Percentiles rank a stretch among this genome's conserved stretches.
These are phyloP conservation scores for Parascotia fuliginaria DNA, from an alignment of 2,888 invertebrate genomes.

Conservation along the genomic window DNA sequence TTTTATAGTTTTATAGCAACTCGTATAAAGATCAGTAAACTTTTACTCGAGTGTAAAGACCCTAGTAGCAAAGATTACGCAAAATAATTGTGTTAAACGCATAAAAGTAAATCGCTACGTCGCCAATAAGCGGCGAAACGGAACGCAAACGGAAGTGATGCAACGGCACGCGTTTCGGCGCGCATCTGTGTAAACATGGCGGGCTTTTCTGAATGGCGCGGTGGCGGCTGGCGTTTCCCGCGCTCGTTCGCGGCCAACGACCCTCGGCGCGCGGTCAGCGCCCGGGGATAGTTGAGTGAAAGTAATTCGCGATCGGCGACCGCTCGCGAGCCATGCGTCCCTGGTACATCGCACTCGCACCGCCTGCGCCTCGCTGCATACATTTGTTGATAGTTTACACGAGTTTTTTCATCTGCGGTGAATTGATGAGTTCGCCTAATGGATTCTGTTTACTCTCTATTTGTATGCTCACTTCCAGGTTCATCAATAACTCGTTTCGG, in stretches of 20 bases:
- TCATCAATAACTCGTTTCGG: conserved; percentile 2
- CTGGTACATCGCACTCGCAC: conserved; percentile 55
- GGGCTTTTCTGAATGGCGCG: conserved; percentile 82
- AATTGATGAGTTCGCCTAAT: conserved; percentile 32
- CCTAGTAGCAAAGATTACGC: conserved; percentile 24
- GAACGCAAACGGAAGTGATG: conserved; percentile 84
- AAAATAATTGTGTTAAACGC: conserved; percentile 52
- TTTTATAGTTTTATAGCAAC: neutral
- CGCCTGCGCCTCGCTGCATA: conserved; percentile 27
- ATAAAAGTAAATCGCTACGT: conserved; percentile 70
- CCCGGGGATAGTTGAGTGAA: conserved; percentile 84
- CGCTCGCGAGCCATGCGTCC: conserved; percentile 76
- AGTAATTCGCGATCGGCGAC: conserved; percentile 82
- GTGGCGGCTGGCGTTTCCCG: conserved; percentile 76
- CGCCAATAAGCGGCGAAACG: conserved; percentile 71
- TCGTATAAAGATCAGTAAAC: neutral
- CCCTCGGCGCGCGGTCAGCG: conserved; percentile 78
- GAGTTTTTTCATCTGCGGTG: conserved; percentile 31
- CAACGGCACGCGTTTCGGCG: conserved; percentile 82
- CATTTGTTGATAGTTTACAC: conserved; percentile 35
- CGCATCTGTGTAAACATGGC: conserved; percentile 85
- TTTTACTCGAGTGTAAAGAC: conserved; percentile 4
- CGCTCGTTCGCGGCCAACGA: conserved; percentile 76
- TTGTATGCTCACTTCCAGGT: conserved; percentile 5
- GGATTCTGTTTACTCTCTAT: conserved; percentile 17